A percentile compares a stretch with the other conserved stretches of the same genome.
phyloP scores from a whole-genome alignment of 2,797 vertebrate genomes.

The Clamator glandarius region DNA sequence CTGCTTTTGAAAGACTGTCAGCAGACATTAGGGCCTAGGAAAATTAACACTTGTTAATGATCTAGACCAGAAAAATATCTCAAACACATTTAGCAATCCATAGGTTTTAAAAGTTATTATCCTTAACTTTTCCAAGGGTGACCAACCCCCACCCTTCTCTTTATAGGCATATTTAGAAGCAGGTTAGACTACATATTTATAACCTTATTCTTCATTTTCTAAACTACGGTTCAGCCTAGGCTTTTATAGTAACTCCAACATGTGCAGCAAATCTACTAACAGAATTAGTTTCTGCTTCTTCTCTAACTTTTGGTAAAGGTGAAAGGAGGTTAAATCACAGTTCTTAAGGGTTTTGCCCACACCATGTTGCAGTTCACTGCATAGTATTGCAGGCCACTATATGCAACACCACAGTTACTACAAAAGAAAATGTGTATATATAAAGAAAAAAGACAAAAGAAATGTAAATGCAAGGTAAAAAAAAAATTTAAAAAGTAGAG shows the following conservation, averaged over 20 bases:
- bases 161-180: neutral
- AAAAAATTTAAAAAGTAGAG: neutral
- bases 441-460: neutral
- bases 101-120: neutral
- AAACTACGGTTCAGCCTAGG: neutral
- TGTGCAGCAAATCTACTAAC: slow-evolving; percentile 20
- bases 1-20: neutral
- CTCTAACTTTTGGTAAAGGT: neutral
- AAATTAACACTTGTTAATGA: neutral
- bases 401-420: neutral
- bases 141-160: neutral
- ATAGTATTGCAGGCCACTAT: neutral
- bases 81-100: neutral
- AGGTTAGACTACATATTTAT: neutral
- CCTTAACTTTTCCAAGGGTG: neutral
- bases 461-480: neutral
- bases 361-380: neutral
- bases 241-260: neutral
- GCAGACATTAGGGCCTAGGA: neutral
- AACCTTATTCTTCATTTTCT: neutral
- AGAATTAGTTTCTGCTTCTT: slow-evolving; percentile 37
- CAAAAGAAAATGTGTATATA: neutral
- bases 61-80: neutral
- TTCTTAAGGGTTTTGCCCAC: neutral
- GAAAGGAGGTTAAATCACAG: neutral